Evolutionary conservation across 2,113 vertebrate species (phyloP), one percentile per base, ranked within the genome.

Genomic region (Willisornis vidua): DNA sequence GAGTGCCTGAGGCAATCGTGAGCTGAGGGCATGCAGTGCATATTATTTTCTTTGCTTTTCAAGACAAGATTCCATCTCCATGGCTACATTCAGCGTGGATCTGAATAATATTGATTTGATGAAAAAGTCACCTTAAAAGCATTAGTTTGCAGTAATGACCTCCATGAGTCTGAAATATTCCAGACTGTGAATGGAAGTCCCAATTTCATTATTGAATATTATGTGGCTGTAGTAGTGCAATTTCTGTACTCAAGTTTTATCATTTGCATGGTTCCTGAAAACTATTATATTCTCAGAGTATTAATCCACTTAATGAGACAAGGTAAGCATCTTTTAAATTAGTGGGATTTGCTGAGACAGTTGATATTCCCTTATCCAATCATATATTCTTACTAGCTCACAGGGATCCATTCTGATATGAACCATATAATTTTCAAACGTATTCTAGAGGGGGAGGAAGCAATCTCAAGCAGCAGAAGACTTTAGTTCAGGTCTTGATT

Each of bases 331-430:
- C 93, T 97, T 97, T 95, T 76, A 88, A 90, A 93, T 90, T 84
- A 92, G 29, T 91, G 58, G 62, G 75, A 94, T 85, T 96, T 51
- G 18, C 62, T 61, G 7, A 95, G 66, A 46, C 35, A 94, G n/a
- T 66, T 84, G 62, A 91, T 96, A 97, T 70, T 96, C 82, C 87
- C 68, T 74, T 94, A 88, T 77, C 71, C 58, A 85, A 90, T 96
- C 92, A 96, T 96, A 96, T 97, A 94, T 96, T 94, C 95, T 65
- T 94, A 97, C 95, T 85, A 93, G 46, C 19, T 94, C 86, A 59
- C 45, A 95, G 67, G 49, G 52, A 97, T 93, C 55, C 67, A 45
- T 86, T 95, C 89, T 92, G 77, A 81, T 80, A 92, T 19, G 63
- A 95, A 93, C 61, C 16, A 88, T 29, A 20, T 90, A 55, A 94